A percentile compares a stretch with the other conserved stretches of the same genome.
phyloP scores from a whole-genome alignment of 2,113 vertebrate species.

The Chaetorhynchus papuensis region DNA sequence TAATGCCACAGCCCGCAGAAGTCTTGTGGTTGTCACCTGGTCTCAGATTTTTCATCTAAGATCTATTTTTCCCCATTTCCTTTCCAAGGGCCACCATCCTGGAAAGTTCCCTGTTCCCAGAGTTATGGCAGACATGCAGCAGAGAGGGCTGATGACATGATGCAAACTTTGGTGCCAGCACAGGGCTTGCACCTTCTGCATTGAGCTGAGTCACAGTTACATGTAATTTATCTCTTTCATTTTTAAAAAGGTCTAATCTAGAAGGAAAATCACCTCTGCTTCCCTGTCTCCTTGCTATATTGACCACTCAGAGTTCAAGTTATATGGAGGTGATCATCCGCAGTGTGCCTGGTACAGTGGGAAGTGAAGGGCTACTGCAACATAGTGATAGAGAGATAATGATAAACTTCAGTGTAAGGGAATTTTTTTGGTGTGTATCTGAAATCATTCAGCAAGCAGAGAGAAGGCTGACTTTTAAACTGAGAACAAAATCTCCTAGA shows the following conservation, averaged over 20 bases:
- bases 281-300: background rate
- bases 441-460: background rate
- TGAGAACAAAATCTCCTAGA: background rate
- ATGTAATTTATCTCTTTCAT: background rate
- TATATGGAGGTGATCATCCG: background rate
- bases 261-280: background rate
- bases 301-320: background rate
- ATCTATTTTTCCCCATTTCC: background rate
- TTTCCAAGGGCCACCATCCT: background rate
- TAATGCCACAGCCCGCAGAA: fast-evolving
- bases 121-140: background rate
- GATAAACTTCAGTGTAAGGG: background rate
- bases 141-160: background rate
- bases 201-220: background rate
- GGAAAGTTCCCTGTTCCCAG: background rate
- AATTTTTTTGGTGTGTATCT: background rate
- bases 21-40: background rate
- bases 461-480: background rate
- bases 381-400: background rate
- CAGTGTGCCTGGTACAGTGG: background rate
- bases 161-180: background rate
- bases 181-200: background rate
- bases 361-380: background rate
- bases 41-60: background rate
- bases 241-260: background rate